Evolutionary conservation across 1,140 invertebrate genomes (phyloP).

Genomic region (Drosophila sp.): DNA sequence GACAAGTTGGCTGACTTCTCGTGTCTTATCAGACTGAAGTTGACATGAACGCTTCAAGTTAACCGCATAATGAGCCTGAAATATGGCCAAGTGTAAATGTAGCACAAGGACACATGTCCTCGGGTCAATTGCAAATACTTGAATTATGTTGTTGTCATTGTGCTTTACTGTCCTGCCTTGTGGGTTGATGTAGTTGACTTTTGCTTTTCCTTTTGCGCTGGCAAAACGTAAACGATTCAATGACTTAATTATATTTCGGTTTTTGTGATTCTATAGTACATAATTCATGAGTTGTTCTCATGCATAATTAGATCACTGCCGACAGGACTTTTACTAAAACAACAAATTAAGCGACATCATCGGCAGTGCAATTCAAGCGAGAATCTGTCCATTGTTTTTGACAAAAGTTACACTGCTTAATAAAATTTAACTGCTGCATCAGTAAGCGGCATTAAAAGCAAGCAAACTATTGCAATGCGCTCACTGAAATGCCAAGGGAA

Average conservation of each 20-base stretch:
- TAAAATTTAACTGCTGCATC: conserved; percentile 71
- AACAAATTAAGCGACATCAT: conserved; percentile 5
- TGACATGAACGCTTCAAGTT: conserved; percentile 39
- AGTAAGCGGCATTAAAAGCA: conserved; percentile 46
- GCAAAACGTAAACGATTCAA: conserved; percentile 54
- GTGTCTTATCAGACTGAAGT: conserved; percentile 9
- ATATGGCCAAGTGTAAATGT: conserved; percentile 54
- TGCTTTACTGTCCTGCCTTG: conserved; percentile 28
- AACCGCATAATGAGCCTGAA: conserved; percentile 42
- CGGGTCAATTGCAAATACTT: conserved; percentile 44
- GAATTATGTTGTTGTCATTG: conserved; percentile 20
- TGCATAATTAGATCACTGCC: conserved; percentile 54
- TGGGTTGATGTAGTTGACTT: conserved; percentile 42
- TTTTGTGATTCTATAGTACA: conserved; percentile 60
- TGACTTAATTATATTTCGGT: conserved; percentile 71
- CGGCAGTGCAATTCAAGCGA: conserved; percentile 4
- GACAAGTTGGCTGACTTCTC: conserved; percentile 18
- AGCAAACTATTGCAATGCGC: conserved; percentile 64
- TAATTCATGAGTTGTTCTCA: conserved; percentile 49
- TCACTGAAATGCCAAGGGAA: conserved; percentile 28
- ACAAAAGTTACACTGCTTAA: conserved; percentile 42
- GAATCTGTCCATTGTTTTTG: conserved; percentile 57
- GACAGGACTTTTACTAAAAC: conserved; percentile 36
- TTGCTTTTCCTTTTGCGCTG: conserved; percentile 32
- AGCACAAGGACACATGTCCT: conserved; percentile 44